Evolutionary conservation across 30 jellyfish, hydroid and myxozoan species (phyloP), one percentile per base, ranked within the genome.

Genomic region (Turritopsis rubra): DNA sequence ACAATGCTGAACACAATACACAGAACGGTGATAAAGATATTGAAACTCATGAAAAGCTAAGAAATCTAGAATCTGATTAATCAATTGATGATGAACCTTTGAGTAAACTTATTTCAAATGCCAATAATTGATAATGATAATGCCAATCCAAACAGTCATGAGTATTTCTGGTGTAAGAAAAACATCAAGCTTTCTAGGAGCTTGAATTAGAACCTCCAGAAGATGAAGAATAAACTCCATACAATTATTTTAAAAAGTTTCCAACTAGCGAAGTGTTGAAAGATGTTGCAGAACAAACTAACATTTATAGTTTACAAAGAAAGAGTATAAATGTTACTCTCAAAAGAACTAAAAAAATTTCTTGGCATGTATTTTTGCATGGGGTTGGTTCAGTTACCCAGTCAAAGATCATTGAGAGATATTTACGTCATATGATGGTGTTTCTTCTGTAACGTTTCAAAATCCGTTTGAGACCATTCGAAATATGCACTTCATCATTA

Each of bases 241-340:
- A 72, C 52, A 22, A 72, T 22, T 72, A 76, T 19, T 24, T 19
- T 19, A 30, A 19, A 60, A 60, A 18, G 73, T 0, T 60, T 18
- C 19, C 21, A 18, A 60, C 73, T 60, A 23, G 0, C 21, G 73
- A 60, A 60, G 21, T 60, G 21, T 22, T 60, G 19, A 23, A 21
- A 23, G 73, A 60, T 60, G 73, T 60, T 60, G 19, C 73, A 18
- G 73, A 60, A 23, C 73, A 60, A 60, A 60, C 73, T 60, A 60
- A 60, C 73, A 18, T 60, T 18, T 60, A 60, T 22, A 60, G 73
- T 60, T 21, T 60, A 18, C 73, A 60, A 21, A 18, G 19, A 21
- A 60, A 18, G 21, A 23, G 73, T 60, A 23, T 60, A 60, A 60
- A 23, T 22, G 21, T 18, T 22, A 60, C 19, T 22, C 73, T 60